These are phyloP conservation scores for Bufotes viridis DNA, from an alignment of 2,797 vertebrate species.

Conservation along the genomic window DNA sequence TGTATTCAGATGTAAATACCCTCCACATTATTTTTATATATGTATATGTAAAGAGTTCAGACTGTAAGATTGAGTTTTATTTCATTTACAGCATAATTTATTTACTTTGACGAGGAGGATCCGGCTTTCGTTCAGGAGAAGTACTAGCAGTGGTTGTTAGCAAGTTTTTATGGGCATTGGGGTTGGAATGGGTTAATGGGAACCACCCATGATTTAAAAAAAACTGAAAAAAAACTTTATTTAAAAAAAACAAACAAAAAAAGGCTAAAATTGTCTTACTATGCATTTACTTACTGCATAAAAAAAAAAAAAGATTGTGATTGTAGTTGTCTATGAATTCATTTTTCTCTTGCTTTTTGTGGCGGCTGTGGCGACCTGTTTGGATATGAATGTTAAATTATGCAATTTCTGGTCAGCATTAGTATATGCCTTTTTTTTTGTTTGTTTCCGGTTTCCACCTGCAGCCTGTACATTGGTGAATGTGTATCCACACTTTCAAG, in stretches of 20 bases:
- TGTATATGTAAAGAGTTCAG: conserved; percentile 60
- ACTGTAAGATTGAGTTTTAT: conserved; percentile 58
- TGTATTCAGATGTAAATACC: conserved; percentile 63
- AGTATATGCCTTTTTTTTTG: conserved; percentile 50
- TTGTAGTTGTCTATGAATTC: conserved; percentile 59
- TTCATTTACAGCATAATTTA: conserved; percentile 59
- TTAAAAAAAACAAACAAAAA: neutral
- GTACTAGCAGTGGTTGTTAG: conserved; percentile 7
- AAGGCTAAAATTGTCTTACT: conserved; percentile 53
- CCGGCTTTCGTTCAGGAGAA: conserved; percentile 41
- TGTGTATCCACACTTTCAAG: conserved; percentile 36
- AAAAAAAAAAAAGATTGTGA: conserved; percentile 57
- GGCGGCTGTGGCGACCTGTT: conserved; percentile 45
- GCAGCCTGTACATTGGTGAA: conserved; percentile 58
- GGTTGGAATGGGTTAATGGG: conserved; percentile 4
- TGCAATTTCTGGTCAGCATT: conserved; percentile 53
- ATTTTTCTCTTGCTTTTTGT: conserved; percentile 54
- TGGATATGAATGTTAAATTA: conserved; percentile 57
- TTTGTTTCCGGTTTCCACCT: conserved; percentile 43
- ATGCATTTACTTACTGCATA: conserved; percentile 63
- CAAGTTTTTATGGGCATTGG: conserved; percentile 6
- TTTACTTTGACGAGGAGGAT: conserved; percentile 26
- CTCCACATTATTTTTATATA: conserved; percentile 47
- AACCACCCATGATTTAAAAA: conserved; percentile 17
- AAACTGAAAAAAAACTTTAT: conserved; percentile 33